Base-by-base conservation (phyloP, 1,140 invertebrate species). In the Drosophila eugracilis region DNA sequence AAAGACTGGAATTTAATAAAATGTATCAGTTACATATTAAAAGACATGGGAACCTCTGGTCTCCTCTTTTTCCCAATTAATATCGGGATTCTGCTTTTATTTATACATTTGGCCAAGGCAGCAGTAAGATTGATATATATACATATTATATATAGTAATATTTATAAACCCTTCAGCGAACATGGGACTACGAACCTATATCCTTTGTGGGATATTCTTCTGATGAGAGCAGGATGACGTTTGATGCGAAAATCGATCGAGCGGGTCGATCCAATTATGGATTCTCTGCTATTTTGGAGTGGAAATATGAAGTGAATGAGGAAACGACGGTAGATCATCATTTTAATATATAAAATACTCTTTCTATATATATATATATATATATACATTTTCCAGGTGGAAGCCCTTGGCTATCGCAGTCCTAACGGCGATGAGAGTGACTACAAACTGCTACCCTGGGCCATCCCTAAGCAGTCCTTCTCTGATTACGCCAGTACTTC, bases 121-220 rank as follows among this genome's bases (percentile, higher is more conserved):
- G 45, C 21, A 24, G 63, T 67, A 21, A 21, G 58, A n/a, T n/a
- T 52, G 5, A 1, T 7, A n/a, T n/a, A n/a, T n/a, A n/a, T n/a
- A n/a, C 2, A 17, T 4, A 6, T n/a, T 1, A 17, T 15, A 26
- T 15, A 3, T 1, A 15, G n/a, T 53, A 17, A 0, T 0, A 19
- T 0, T 6, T 14, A 0, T 19, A 3, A 3, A 5, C n/a, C n/a
- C n/a, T 1, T 12, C 5, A 71, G 67, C 50, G 67, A 3, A 71
- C 58, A 47, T 78, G 73, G 75, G 49, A 69, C 1, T 78, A 76
- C 12, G 73, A 71, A 22, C 57, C 65, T 0, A 15, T 48, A 28
- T 71, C 48, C 0, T 0, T 78, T 1, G 10, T n/a, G 0, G 3
- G 21, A 5, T 12, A 22, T 12, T 45, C 36, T 6, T 30, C 57